Conservation (phyloP, 2,797 vertebrate genomes). For the Epinephelus coioides region DNA sequence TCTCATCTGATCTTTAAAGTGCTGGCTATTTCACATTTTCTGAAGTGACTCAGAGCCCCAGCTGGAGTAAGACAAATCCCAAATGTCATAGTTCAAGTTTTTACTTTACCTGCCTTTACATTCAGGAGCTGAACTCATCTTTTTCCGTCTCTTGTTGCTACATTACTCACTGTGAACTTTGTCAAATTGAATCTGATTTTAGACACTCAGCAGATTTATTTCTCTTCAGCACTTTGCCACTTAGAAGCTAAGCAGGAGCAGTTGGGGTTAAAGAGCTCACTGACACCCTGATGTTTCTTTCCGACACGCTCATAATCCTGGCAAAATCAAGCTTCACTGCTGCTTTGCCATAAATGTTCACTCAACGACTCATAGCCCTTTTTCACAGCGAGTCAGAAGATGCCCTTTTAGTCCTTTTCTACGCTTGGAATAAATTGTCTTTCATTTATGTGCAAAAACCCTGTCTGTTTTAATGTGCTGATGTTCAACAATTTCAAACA, state of each 20-base stretch:
- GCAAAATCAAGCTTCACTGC: neutral
- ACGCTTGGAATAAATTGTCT: conserved; percentile 19
- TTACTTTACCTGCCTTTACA: conserved; percentile 18
- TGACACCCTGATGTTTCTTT: conserved; percentile 7
- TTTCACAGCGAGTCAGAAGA: conserved; percentile 7
- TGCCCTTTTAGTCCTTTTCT: conserved; percentile 7
- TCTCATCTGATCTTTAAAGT: conserved; percentile 62
- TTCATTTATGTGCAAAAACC: conserved; percentile 29
- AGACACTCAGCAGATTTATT: neutral
- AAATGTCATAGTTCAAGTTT: conserved; percentile 25
- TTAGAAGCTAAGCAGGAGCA: neutral
- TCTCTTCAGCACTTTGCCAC: neutral
- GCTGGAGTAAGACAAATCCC: conserved; percentile 28
- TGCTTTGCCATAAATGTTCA: conserved; percentile 13
- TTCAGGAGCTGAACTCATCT: neutral
- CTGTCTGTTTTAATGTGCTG: conserved; percentile 45
- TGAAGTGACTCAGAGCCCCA: conserved; percentile 33
- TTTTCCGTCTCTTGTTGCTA: neutral
- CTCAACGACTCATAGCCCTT: neutral
- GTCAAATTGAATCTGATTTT: conserved; percentile 3
- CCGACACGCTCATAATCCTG: neutral
- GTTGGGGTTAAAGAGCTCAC: neutral
- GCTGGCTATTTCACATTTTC: conserved; percentile 53
- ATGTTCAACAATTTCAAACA: conserved; percentile 47
- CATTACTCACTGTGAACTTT: conserved; percentile 8